Evolutionary conservation across 2,888 invertebrate species (phyloP), one percentile per base, ranked within the genome.

Genomic region (Aleiodes testaceus): DNA sequence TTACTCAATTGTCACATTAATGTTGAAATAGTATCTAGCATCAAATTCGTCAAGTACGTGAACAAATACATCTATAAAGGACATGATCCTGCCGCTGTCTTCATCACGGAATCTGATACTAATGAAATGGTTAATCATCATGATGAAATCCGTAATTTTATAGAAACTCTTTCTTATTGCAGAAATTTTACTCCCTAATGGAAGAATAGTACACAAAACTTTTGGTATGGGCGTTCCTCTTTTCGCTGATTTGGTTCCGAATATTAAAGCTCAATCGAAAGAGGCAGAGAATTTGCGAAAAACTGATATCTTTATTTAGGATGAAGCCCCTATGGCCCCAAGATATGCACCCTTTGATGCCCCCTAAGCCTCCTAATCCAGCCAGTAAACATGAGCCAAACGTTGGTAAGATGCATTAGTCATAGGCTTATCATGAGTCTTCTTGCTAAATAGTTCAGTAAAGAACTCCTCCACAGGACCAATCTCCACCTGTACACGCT

Each of bases 161-260:
- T 73, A 45, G 65, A 77, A 66, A 73, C 73, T 55, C 69, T 55
- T 50, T 75, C 77, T 44, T 0, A 50, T 84, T 26, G 82, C 83
- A 12, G 81, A 82, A 2, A 80, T 76, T 20, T 55, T 70, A 16
- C 70, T 70, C 1, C 70, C 70, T 16, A 44, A 65, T 12, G 64
- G 70, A n/a, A 70, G 64, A 44, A 70, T 64, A 18, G 64, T 53
- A 11, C 69, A 87, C 71, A 78, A 78, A 11, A 64, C 75, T 18
- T 86, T 85, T 69, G 74, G 78, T 30, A 12, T 70, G 6, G 49
- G 49, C 16, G 20, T 52, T 18, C 18, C 52, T 6, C 11, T 52
- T 6, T 20, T 18, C 22, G 20, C 9, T 52, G 52, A 52, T 52
- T 52, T 22, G 0, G 16, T 20, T 16, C 12, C 6, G 20, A 52